Conservation (phyloP, 2,797 vertebrate species). For the Capromys pilorides region DNA sequence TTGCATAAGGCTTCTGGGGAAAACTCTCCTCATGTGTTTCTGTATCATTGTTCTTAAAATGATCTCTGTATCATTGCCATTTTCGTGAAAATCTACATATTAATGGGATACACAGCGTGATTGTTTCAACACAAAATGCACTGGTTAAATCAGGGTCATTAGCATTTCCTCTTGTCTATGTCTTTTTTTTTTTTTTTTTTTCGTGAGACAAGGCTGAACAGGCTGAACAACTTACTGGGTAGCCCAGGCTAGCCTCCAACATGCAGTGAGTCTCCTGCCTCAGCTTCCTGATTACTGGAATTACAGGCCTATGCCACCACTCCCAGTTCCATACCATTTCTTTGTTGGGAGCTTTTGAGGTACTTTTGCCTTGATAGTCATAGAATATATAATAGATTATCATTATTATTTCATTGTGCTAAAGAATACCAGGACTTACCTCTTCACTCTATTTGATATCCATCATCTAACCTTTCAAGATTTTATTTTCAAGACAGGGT, state of each 20-base stretch:
- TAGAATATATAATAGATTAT: background rate
- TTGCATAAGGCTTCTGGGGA: slow-evolving; percentile 8
- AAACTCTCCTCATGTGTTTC: background rate
- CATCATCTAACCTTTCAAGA: background rate
- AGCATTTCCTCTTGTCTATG: background rate
- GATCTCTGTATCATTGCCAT: background rate
- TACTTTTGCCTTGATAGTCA: background rate
- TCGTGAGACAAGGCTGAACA: background rate
- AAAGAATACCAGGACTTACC: background rate
- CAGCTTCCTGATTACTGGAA: background rate
- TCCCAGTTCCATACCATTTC: background rate
- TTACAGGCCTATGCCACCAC: background rate
- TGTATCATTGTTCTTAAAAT: slow-evolving; percentile 10
- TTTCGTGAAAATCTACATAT: background rate
- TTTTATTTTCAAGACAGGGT: background rate
- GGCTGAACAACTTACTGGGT: background rate
- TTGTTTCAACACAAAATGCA: background rate
- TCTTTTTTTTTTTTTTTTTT: background rate
- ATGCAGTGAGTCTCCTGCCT: background rate
- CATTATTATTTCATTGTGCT: background rate
- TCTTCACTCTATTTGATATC: background rate
- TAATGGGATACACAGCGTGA: background rate
- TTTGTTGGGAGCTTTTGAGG: background rate
- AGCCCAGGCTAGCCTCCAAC: background rate
- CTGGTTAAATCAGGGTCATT: background rate